Evolutionary conservation across 2,797 vertebrate genomes (phyloP), one percentile per base, ranked within the genome.

Genomic region (Sebastolobus alascanus): DNA sequence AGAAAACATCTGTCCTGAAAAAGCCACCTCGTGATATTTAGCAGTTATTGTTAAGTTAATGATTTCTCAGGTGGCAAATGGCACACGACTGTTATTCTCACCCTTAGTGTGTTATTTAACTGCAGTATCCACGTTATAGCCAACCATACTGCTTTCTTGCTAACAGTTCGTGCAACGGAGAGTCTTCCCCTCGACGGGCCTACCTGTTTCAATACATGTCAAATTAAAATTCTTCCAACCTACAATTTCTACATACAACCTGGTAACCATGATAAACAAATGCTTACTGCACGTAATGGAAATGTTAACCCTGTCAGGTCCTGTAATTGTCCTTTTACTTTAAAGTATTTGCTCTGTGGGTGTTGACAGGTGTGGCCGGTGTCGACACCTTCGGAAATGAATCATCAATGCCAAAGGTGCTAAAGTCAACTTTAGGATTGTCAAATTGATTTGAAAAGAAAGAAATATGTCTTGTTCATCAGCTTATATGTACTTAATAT

Each of bases 291-390:
- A 37, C 60, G 56, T 77, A 89, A 89, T 89, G 84, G 86, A 86
- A 85, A 55, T 3, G 6, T 70, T 64, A 78, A 84, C 66, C 43
- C 38, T 77, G 72, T 78, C 77, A 72, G 54, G 27, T 72, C 29
- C 38, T 77, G 43, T 55, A 46, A 77, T 58, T 52, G 46, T 52
- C 18, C 80, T 79, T 52, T 81, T 66, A n/a, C 35, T 8, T 7
- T 12, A 7, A 50, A 10, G 4, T 93, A 67, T 90, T 91, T 90
- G 64, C 60, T 87, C 66, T 88, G 68, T 87, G 90, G 88, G 84
- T 82, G 89, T 87, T 55, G 2, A 59, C 87, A 90, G 89, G 91
- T 82, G 92, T 86, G 90, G 86, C 82, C 72, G 9, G 25, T 7
- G 69, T 64, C 50, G n/a, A 81, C 74, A 74, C 68, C 72, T 75